Evolutionary conservation across 1,140 invertebrate genomes (phyloP).

Genomic region (Microplitis demolitor): DNA sequence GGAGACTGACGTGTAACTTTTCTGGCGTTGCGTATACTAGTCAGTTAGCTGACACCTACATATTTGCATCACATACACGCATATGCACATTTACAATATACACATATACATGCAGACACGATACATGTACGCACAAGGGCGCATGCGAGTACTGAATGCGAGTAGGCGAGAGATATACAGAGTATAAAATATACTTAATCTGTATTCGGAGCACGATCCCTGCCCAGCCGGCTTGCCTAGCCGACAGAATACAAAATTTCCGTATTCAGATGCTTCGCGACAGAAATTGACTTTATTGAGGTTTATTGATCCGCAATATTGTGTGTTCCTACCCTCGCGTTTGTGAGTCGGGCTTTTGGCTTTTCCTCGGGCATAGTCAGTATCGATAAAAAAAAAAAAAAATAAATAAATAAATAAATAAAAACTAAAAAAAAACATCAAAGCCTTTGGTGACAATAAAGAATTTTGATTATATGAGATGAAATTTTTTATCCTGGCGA

Average conservation of each 20-base stretch:
- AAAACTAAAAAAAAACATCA: conserved; percentile 13
- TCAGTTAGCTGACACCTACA: too few relatives aligned
- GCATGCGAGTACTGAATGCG: conserved; percentile 24
- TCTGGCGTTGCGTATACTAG: too few relatives aligned
- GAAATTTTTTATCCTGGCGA: neutral
- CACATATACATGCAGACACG: neutral
- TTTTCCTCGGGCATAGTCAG: neutral
- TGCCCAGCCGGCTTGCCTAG: conserved; percentile 48
- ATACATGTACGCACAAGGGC: conserved; percentile 20
- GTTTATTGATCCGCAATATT: conserved; percentile 63
- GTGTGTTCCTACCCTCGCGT: conserved; percentile 37
- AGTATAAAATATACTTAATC: conserved; percentile 55
- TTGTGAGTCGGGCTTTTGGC: conserved; percentile 19
- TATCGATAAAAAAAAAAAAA: conserved; percentile 7
- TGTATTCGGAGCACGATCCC: conserved; percentile 56
- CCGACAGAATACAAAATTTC: conserved; percentile 59
- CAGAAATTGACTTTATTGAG: conserved; percentile 64
- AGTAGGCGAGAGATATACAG: conserved; percentile 21
- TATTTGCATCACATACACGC: neutral
- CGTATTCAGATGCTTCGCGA: conserved; percentile 60
- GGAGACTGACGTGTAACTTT: too few relatives aligned
- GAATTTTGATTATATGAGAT: neutral
- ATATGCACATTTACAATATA: neutral
- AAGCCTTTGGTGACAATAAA: conserved; percentile 2
- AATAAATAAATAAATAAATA: neutral